These are phyloP conservation scores for Bruchidius siliquastri DNA, from an alignment of 2,888 invertebrate genomes.

Conservation along the genomic window DNA sequence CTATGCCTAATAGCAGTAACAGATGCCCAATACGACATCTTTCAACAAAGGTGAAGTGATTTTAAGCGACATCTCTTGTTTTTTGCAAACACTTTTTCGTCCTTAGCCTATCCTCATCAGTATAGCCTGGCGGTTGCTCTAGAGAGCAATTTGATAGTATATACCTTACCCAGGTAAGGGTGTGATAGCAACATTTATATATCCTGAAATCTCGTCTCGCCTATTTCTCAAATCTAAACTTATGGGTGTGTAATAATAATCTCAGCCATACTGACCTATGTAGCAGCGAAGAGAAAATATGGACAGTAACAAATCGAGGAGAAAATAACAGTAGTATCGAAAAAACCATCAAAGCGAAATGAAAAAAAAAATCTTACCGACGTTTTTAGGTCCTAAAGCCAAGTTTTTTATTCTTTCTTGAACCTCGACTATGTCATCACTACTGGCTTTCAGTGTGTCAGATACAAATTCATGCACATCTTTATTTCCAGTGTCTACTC, in stretches of 20 bases:
- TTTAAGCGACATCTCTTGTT: too few relatives aligned
- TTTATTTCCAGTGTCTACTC: conserved; percentile 35
- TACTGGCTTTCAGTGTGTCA: conserved; percentile 65
- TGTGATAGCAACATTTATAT: too few relatives aligned
- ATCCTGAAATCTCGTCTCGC: too few relatives aligned
- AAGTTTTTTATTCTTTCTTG: conserved; percentile 72
- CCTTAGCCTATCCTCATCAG: too few relatives aligned
- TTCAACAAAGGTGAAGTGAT: too few relatives aligned
- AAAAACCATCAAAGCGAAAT: background rate
- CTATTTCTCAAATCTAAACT: too few relatives aligned
- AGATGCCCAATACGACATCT: background rate
- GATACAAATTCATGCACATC: conserved; percentile 70
- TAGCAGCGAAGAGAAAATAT: background rate
- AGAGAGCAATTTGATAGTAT: too few relatives aligned
- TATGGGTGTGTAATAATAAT: background rate
- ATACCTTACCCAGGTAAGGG: too few relatives aligned
- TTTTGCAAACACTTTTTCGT: too few relatives aligned
- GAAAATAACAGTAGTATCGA: background rate
- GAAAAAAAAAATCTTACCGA: conserved; percentile 47
- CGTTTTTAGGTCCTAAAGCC: conserved; percentile 51
- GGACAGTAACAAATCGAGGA: background rate
- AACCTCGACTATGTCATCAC: conserved; percentile 66
- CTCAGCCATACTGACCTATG: background rate
- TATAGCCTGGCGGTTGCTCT: too few relatives aligned
- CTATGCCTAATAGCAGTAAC: too few relatives aligned